Evolutionary conservation across 2,888 invertebrate species (phyloP).

Genomic region (Caenorhabditis sp.): DNA sequence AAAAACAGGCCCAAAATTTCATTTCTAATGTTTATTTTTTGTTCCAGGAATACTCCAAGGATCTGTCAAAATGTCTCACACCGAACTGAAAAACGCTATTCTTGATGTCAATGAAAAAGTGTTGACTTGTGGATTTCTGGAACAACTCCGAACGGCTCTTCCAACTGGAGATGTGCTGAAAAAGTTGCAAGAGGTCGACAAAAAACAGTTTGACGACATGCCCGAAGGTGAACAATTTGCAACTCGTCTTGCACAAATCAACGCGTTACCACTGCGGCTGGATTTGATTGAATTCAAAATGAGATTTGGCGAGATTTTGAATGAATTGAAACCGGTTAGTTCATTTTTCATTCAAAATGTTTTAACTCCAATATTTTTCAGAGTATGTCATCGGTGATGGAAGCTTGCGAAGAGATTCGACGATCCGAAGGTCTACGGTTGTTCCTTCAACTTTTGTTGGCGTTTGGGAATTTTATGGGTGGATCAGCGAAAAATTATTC

Average conservation of each 20-base stretch:
- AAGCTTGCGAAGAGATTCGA: constrained; percentile 78
- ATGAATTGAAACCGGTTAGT: constrained; percentile 85
- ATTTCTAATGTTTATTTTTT: neutral
- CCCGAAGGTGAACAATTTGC: constrained; percentile 92
- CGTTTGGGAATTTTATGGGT: constrained; percentile 95
- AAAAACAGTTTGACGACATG: constrained; percentile 73
- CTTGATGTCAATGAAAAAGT: constrained; percentile 72
- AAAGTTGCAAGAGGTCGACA: constrained; percentile 76
- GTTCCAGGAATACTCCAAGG: constrained; percentile 73
- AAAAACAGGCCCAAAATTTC: neutral
- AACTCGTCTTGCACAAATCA: constrained; percentile 77
- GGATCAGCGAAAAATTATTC: constrained; percentile 81
- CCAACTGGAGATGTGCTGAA: constrained; percentile 88
- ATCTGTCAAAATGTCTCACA: constrained; percentile 74
- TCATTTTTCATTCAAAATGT: neutral
- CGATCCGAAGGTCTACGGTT: constrained; percentile 82
- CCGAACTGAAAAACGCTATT: constrained; percentile 79
- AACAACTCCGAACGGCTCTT: constrained; percentile 88
- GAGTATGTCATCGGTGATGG: constrained; percentile 92
- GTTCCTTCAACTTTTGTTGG: constrained; percentile 85
- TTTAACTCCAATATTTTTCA: constrained; percentile 71
- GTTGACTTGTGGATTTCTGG: constrained; percentile 85
- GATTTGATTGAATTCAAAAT: constrained; percentile 89
- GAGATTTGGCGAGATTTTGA: constrained; percentile 84
- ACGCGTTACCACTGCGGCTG: constrained; percentile 76